These are phyloP conservation scores for Lepidurus apus DNA, from an alignment of 1,140 invertebrate genomes.

Conservation along the genomic window DNA sequence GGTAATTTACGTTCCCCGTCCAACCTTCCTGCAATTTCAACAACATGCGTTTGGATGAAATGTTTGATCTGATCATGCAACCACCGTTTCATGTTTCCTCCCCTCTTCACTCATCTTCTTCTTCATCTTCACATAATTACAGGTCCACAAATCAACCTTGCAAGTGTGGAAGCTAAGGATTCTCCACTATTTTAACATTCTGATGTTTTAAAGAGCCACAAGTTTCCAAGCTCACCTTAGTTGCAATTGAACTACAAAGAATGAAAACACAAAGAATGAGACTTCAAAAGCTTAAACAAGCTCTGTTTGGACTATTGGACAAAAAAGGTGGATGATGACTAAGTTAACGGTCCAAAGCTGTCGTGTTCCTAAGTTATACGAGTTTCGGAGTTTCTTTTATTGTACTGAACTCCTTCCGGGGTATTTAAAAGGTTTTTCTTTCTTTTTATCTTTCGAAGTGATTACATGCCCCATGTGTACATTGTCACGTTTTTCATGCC, in stretches of 20 bases:
- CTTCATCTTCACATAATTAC: neutral
- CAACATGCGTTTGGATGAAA: neutral
- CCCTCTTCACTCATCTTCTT: neutral
- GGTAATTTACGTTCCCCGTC: neutral
- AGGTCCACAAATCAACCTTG: too few species aligned
- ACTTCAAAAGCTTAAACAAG: too few species aligned
- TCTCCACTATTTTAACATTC: too few species aligned
- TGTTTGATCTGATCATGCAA: neutral
- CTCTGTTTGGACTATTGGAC: too few species aligned
- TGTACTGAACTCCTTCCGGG: neutral
- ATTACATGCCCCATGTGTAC: neutral
- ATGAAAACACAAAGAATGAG: too few species aligned
- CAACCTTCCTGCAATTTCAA: neutral
- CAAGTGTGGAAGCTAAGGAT: too few species aligned
- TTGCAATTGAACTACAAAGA: too few species aligned
- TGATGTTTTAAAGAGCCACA: too few species aligned
- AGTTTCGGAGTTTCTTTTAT: neutral
- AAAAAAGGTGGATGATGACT: too few species aligned
- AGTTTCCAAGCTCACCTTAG: too few species aligned
- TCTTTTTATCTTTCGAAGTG: neutral
- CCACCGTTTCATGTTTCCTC: neutral
- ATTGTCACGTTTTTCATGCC: neutral
- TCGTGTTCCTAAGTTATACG: too few species aligned
- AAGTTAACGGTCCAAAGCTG: too few species aligned
- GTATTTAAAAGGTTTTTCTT: neutral